phyloP scores from a whole-genome alignment of 2,797 vertebrate genomes.

The Anniella stebbinsi region DNA sequence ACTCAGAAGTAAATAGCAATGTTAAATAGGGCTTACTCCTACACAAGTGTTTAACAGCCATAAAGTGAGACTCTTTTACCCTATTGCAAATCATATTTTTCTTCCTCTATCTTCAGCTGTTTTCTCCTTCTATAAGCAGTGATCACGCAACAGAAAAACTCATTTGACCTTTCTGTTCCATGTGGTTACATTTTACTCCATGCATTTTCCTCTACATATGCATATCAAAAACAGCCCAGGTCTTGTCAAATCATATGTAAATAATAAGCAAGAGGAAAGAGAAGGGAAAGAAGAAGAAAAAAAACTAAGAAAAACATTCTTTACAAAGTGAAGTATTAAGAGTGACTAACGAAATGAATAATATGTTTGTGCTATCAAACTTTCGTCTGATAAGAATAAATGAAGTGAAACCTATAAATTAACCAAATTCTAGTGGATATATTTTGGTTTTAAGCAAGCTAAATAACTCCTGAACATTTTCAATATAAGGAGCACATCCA shows the following conservation, averaged over 20 bases:
- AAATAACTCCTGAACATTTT: background rate
- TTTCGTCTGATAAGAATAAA: background rate
- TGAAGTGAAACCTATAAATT: background rate
- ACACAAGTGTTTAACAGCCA: background rate
- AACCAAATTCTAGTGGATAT: background rate
- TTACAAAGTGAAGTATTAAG: background rate
- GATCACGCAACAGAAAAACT: conserved; percentile 7
- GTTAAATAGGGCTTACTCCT: background rate
- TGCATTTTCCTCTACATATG: background rate
- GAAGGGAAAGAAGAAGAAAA: background rate
- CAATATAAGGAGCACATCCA: background rate
- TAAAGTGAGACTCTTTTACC: background rate
- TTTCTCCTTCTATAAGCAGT: conserved; percentile 1
- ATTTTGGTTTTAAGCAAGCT: too few relatives aligned
- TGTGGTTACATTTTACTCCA: background rate
- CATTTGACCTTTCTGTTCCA: conserved; percentile 18
- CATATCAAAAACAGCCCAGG: background rate
- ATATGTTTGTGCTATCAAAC: background rate
- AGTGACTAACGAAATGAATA: background rate
- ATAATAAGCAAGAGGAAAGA: background rate
- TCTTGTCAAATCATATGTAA: background rate
- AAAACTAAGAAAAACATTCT: background rate
- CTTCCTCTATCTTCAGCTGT: background rate
- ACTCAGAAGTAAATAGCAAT: background rate
- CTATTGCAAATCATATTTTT: conserved; percentile 14